A percentile compares a stretch with the other conserved stretches of the same genome.
phyloP scores from a whole-genome alignment of 2,797 vertebrate genomes.

The Cossypha polioptera region DNA sequence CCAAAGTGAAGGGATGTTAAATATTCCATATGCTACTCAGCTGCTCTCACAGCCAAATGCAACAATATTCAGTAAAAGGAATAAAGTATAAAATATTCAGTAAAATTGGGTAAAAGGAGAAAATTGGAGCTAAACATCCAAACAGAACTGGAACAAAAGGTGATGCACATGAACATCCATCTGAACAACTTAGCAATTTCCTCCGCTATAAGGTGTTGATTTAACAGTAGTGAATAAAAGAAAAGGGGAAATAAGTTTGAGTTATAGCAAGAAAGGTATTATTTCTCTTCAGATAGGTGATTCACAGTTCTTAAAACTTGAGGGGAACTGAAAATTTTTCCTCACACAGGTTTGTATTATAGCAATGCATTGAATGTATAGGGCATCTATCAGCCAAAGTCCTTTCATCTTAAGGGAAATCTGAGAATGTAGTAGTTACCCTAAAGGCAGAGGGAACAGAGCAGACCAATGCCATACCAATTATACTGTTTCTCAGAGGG shows the following conservation, averaged over 20 bases:
- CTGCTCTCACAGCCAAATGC: neutral
- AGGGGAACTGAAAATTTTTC: neutral
- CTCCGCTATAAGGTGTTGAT: neutral
- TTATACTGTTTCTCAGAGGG: slow-evolving; percentile 65
- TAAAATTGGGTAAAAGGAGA: neutral
- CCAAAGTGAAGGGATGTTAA: neutral
- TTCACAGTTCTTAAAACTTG: neutral
- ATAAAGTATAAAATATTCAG: too few relatives aligned
- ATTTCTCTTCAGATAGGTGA: neutral
- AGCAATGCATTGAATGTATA: slow-evolving; percentile 12
- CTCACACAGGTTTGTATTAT: neutral
- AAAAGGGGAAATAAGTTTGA: neutral
- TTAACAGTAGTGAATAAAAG: neutral
- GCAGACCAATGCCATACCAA: slow-evolving; percentile 40
- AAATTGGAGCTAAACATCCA: neutral
- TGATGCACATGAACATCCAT: neutral
- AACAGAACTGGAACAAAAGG: neutral
- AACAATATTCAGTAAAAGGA: neutral
- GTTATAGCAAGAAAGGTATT: neutral
- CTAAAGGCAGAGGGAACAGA: slow-evolving; percentile 39
- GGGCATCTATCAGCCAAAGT: slow-evolving; percentile 32
- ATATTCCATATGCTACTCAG: neutral
- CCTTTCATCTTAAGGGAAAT: slow-evolving; percentile 43
- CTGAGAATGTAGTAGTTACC: slow-evolving; percentile 35
- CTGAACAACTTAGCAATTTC: neutral